Base-by-base conservation (phyloP, 2,113 vertebrate genomes). In the Calidris pygmaea region DNA sequence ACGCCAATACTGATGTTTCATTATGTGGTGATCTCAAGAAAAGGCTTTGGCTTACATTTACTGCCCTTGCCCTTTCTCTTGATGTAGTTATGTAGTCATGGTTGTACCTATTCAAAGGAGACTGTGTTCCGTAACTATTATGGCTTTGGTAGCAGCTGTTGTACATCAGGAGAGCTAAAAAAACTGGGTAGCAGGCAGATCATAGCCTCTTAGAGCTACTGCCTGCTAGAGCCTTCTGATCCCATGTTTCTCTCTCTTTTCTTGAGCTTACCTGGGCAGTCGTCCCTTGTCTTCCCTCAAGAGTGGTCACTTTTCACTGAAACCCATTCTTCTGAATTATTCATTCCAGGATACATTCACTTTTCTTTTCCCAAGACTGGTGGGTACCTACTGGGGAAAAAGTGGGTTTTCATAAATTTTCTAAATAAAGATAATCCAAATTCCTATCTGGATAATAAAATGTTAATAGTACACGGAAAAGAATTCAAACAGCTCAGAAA, bases 401-500 rank as follows among this genome's bases (percentile, higher is more conserved):
- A 39, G 9, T 16, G 19, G 1, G 3, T 21, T 81, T 87, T 72
- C 12, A 41, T 39, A 87, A 56, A 67, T 74, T 32, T 56, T 65
- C 66, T 73, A 83, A 92, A 89, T 92, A 88, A 91, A 65, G 62
- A 87, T 43, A 59, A 67, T 94, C 67, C 62, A 76, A 96, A 96
- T 97, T 97, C 70, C 79, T 92, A 18, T 86, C 93, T 98, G 95
- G 97, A 90, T 82, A 97, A 94, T 92, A 97, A 97, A 96, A 98
- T 95, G 95, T 97, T 98, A 98, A 98, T 87, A 93, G 59, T 91
- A 83, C 77, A 91, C 56, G 95, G 93, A 94, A 95, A 97, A 94
- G 11, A 97, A 97, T 93, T 97, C 91, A 95, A 95, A 91, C 87
- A 96, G 93, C 84, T 98, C 58, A 43, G 93, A 98, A 98, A 98